Evolutionary conservation across 2,797 vertebrate species (phyloP).

Genomic region (Girardinus metallicus): DNA sequence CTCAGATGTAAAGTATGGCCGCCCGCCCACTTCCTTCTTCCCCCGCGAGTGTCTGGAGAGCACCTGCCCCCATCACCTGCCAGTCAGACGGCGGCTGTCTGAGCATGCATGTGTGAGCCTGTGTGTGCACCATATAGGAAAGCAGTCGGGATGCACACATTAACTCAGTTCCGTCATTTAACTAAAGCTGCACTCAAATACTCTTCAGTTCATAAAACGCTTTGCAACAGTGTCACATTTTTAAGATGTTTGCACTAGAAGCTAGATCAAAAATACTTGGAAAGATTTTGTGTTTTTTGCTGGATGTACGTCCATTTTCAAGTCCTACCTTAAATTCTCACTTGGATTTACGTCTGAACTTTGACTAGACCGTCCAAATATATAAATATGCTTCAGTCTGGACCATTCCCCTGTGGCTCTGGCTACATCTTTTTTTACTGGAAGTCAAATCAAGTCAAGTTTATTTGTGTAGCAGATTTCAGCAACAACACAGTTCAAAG

Average conservation of each 20-base stretch:
- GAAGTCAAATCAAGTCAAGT: too few relatives aligned
- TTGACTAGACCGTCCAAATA: background rate
- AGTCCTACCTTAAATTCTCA: background rate
- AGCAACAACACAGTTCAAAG: too few relatives aligned
- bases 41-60: slow-evolving; percentile 57
- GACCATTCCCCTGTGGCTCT: background rate
- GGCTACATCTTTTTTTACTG: background rate
- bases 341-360: background rate
- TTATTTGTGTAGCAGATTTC: too few relatives aligned
- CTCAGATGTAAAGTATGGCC: slow-evolving; percentile 40
- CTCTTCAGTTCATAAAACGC: background rate
- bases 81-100: slow-evolving; percentile 64
- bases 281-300: too few relatives aligned
- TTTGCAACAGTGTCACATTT: background rate
- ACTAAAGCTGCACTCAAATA: background rate
- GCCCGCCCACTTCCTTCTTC: slow-evolving; percentile 32
- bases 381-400: background rate
- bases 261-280: too few relatives aligned
- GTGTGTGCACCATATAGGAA: slow-evolving; percentile 22
- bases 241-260: background rate
- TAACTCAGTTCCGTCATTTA: slow-evolving; percentile 13
- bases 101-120: slow-evolving; percentile 41
- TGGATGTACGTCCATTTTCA: background rate
- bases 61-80: slow-evolving; percentile 81
- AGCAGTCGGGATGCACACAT: slow-evolving; percentile 26